A percentile compares a stretch with the other conserved stretches of the same genome.
These are phyloP conservation scores for Lepidocyrtoides sp. DNA, from an alignment of 2,888 invertebrate species.

Conservation along the genomic window DNA sequence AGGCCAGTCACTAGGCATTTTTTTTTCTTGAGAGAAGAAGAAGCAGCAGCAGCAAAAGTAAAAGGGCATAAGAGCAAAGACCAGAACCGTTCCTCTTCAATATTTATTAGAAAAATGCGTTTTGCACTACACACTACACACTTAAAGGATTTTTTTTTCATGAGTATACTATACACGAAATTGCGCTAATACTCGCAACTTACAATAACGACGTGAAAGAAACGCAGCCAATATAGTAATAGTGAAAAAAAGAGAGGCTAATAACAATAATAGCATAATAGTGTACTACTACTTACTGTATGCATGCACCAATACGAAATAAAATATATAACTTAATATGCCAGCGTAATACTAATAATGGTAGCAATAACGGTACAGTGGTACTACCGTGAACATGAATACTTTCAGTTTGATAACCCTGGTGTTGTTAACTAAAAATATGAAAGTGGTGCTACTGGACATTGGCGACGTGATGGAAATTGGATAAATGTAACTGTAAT, in stretches of 20 bases:
- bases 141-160: neutral
- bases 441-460: neutral
- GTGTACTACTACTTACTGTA: too few relatives aligned
- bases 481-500: neutral
- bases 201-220: too few relatives aligned
- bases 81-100: conserved; percentile 60
- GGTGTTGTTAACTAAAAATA: neutral
- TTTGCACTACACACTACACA: conserved; percentile 14
- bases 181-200: neutral
- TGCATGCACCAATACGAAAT: conserved; percentile 9
- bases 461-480: neutral
- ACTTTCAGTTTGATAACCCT: conserved; percentile 1
- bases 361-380: conserved; percentile 47
- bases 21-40: neutral
- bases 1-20: conserved; percentile 35
- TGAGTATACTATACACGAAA: too few relatives aligned
- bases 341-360: neutral
- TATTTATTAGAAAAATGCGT: conserved; percentile 64
- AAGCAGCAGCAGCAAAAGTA: neutral
- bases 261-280: conserved; percentile 3
- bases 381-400: too few relatives aligned
- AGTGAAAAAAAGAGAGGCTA: neutral
- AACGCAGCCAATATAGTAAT: too few relatives aligned
- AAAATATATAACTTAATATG: neutral
- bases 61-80: conserved; percentile 55